Percentiles rank a stretch among this genome's conserved stretches.
Conservation (phyloP, 2,797 vertebrate species). For the Epinephelus awoara region DNA sequence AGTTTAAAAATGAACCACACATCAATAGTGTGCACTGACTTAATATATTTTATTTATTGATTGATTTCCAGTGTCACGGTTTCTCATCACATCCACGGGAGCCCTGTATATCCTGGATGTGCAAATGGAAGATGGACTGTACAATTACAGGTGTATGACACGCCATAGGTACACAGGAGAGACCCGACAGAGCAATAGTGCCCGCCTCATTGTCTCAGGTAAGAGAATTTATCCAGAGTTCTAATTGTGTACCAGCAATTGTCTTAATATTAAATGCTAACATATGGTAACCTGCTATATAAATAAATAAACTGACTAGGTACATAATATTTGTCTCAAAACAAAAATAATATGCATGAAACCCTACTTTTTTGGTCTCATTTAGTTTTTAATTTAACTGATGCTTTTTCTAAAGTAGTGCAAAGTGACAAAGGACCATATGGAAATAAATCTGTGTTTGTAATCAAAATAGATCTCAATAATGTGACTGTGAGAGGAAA, state of each 20-base stretch:
- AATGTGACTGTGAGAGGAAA: too few relatives aligned
- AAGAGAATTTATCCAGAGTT: background rate
- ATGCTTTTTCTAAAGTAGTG: slow-evolving; percentile 3
- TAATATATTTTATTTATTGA: slow-evolving; percentile 6
- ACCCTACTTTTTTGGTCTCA: background rate
- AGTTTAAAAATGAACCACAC: background rate
- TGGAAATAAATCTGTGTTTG: slow-evolving; percentile 49
- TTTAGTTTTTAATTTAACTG: background rate
- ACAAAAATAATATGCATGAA: background rate
- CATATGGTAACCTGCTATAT: background rate
- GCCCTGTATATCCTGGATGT: slow-evolving; percentile 99
- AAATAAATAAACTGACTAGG: background rate
- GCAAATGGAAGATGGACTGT: slow-evolving; percentile 98
- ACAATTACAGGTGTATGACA: slow-evolving; percentile 98
- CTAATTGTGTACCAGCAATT: background rate
- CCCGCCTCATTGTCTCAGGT: slow-evolving; percentile 98
- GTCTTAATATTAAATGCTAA: background rate
- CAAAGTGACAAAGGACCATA: slow-evolving; percentile 41
- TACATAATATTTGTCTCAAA: background rate
- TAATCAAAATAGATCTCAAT: background rate
- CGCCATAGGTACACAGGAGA: slow-evolving; percentile 98
- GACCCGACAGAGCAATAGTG: slow-evolving; percentile 98
- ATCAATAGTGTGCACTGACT: background rate
- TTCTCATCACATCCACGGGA: slow-evolving; percentile 99
- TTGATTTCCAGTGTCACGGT: slow-evolving; percentile 88